These are phyloP conservation scores for Mastigias papua DNA, from an alignment of 30 jellyfish, hydroid and myxozoan species.

Conservation along the genomic window DNA sequence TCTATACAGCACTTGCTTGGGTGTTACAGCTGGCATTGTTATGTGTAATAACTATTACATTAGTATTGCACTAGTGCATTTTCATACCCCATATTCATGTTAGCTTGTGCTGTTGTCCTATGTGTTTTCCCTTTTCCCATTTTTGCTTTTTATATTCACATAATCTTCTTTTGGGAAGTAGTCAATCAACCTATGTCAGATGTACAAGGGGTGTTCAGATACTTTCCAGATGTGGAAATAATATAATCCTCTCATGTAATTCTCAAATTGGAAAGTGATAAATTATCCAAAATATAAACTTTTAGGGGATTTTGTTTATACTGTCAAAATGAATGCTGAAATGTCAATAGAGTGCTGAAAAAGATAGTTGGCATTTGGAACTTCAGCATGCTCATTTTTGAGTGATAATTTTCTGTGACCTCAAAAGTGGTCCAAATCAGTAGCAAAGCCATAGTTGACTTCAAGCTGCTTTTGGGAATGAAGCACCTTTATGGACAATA, in stretches of 20 bases:
- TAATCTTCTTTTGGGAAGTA: too few species aligned
- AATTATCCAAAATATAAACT: background rate
- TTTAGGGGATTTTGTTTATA: background rate
- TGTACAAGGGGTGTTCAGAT: background rate
- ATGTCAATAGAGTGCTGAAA: background rate
- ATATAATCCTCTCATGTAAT: background rate
- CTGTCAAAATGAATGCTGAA: too few species aligned
- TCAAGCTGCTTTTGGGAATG: background rate
- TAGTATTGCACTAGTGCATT: too few species aligned
- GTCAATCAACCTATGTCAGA: too few species aligned
- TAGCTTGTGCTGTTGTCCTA: too few species aligned
- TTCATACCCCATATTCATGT: too few species aligned
- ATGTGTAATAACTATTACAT: too few species aligned
- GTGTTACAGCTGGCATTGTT: too few species aligned
- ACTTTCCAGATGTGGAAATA: background rate
- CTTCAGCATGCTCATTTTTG: conserved; percentile 13
- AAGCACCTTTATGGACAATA: conserved; percentile 3
- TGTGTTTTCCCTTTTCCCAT: too few species aligned
- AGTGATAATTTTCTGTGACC: background rate
- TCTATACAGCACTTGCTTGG: too few species aligned
- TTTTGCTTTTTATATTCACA: too few species aligned
- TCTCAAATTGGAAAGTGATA: background rate
- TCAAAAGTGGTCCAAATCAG: background rate
- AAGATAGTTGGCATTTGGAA: background rate
- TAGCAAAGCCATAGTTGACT: conserved; percentile 16